These are phyloP conservation scores for Drosophila rhopaloa DNA, from an alignment of 1,140 invertebrate species.

Conservation along the genomic window DNA sequence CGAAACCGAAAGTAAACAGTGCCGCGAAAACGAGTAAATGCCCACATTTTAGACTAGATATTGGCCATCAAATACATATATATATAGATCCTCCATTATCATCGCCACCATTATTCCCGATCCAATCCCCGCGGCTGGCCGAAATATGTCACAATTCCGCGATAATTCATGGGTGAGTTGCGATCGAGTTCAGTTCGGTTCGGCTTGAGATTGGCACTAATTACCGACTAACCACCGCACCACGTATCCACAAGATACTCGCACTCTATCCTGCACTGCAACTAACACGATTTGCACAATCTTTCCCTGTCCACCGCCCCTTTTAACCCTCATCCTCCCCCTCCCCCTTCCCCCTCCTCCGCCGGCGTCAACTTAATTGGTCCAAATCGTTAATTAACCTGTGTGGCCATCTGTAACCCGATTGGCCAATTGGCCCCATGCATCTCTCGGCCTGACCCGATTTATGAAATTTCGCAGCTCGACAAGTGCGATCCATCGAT, in stretches of 20 bases:
- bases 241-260: conserved; percentile 26
- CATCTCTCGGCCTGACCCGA: conserved; percentile 67
- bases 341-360: neutral
- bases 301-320: neutral
- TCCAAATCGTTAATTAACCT: conserved; percentile 77
- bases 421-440: conserved; percentile 76
- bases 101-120: conserved; percentile 15
- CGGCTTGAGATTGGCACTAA: conserved; percentile 19
- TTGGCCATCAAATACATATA: neutral
- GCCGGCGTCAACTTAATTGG: conserved; percentile 58
- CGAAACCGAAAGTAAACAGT: conserved; percentile 57
- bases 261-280: conserved; percentile 23
- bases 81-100: conserved; percentile 4
- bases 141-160: conserved; percentile 84
- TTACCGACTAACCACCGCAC: conserved; percentile 32
- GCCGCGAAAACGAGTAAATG: conserved; percentile 14
- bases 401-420: conserved; percentile 71
- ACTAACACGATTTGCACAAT: conserved; percentile 47
- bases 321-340: neutral
- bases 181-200: conserved; percentile 20
- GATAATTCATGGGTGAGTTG: conserved; percentile 85
- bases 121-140: conserved; percentile 17
- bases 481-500: conserved; percentile 25
- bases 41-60: neutral
- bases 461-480: conserved; percentile 46